phyloP scores from a whole-genome alignment of 2,888 invertebrate species.

The Dolomedes plantarius region DNA sequence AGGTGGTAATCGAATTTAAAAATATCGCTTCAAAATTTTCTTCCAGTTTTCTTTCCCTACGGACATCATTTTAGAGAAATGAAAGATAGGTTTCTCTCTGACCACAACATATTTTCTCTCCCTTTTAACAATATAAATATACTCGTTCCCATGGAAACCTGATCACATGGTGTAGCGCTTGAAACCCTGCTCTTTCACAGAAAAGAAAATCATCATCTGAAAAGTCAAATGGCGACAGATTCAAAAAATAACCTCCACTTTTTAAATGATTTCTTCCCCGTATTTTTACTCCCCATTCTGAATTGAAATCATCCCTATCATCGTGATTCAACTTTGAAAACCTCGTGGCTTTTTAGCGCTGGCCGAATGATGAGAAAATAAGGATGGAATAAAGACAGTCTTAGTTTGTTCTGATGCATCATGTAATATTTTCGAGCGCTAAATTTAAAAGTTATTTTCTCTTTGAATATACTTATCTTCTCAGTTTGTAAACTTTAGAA shows the following conservation, averaged over 20 bases:
- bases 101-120: neutral
- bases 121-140: conserved; percentile 47
- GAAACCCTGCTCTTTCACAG: conserved; percentile 36
- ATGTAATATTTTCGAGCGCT: no score
- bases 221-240: conserved; percentile 35
- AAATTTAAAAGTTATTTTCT: no score
- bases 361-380: neutral
- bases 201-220: conserved; percentile 31
- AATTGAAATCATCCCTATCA: neutral
- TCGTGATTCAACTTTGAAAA: neutral
- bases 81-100: neutral
- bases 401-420: no score
- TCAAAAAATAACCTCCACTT: conserved; percentile 39
- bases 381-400: neutral
- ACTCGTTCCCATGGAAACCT: conserved; percentile 38
- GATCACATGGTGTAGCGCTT: conserved; percentile 26
- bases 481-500: no score
- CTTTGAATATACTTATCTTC: no score
- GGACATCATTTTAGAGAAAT: conserved; percentile 7
- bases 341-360: neutral
- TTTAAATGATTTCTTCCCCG: conserved; percentile 32
- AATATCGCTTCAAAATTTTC: neutral
- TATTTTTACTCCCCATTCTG: conserved; percentile 15
- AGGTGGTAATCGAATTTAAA: neutral
- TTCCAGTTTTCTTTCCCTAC: neutral